Conservation (phyloP, 1,140 invertebrate species). For the Papilio dardanus region DNA sequence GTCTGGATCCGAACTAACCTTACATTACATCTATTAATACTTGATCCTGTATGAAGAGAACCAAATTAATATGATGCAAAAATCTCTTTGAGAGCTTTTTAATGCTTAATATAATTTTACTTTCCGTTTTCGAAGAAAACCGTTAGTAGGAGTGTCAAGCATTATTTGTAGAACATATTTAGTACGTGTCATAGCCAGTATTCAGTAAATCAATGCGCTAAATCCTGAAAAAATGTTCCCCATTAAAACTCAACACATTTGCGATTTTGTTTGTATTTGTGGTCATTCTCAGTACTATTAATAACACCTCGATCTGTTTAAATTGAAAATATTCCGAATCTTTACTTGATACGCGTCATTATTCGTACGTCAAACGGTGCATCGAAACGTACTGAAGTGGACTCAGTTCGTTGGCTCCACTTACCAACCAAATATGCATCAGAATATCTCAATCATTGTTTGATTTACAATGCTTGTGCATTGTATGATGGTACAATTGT, state of each 20-base stretch:
- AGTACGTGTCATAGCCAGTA: neutral
- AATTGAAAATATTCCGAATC: conserved; percentile 7
- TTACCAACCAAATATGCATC: neutral
- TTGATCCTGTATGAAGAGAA: conserved; percentile 1
- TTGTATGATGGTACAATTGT: too few species aligned
- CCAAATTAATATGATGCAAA: neutral
- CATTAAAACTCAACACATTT: neutral
- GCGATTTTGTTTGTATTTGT: neutral
- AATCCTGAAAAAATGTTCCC: neutral
- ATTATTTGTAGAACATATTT: neutral
- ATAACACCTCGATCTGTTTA: neutral
- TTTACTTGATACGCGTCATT: conserved; percentile 9
- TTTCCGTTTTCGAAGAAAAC: too few species aligned
- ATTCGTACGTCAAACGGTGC: neutral
- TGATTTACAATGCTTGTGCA: neutral
- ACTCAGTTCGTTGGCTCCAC: neutral
- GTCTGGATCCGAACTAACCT: conserved; percentile 47
- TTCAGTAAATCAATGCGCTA: too few species aligned
- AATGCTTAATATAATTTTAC: too few species aligned
- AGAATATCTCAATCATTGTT: neutral
- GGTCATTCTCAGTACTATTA: conserved; percentile 6
- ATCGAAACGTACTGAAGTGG: neutral
- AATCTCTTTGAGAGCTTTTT: neutral
- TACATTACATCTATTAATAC: conserved; percentile 27
- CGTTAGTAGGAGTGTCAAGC: neutral